Conservation (phyloP, 2,888 invertebrate genomes). For the Bursaphelenchus okinawaensis region DNA sequence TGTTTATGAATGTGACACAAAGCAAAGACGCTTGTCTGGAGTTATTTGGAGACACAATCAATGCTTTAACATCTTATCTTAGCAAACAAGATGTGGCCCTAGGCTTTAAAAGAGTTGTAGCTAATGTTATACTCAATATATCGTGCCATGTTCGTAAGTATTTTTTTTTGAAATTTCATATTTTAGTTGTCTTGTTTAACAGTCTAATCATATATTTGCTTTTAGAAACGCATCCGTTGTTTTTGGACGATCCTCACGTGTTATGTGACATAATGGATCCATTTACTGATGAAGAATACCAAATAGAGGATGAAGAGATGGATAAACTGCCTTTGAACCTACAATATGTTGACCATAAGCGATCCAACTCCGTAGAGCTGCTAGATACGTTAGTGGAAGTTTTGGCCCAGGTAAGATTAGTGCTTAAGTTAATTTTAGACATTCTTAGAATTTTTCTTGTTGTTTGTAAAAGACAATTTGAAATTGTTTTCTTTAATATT, state of each 20-base stretch:
- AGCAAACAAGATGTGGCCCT: background rate
- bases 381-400: background rate
- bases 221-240: constrained; percentile 5
- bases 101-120: background rate
- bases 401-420: constrained; percentile 7
- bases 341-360: constrained; percentile 13
- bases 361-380: background rate
- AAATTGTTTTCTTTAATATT: background rate
- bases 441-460: background rate
- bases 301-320: constrained; percentile 10
- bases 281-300: constrained; percentile 9
- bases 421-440: no score
- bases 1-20: constrained; percentile 10
- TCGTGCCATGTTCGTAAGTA: constrained; percentile 5
- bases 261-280: constrained; percentile 9
- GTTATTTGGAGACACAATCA: constrained; percentile 1
- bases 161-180: background rate
- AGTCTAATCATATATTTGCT: background rate
- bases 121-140: constrained; percentile 6
- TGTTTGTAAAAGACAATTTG: background rate
- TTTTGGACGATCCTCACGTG: background rate
- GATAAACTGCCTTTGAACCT: constrained; percentile 9
- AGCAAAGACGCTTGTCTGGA: constrained; percentile 2
- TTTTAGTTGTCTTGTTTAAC: no score
- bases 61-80: constrained; percentile 1